Evolutionary conservation across 2,113 vertebrate genomes (phyloP), one percentile per base, ranked within the genome.

Genomic region (Potamarius usumacintae): DNA sequence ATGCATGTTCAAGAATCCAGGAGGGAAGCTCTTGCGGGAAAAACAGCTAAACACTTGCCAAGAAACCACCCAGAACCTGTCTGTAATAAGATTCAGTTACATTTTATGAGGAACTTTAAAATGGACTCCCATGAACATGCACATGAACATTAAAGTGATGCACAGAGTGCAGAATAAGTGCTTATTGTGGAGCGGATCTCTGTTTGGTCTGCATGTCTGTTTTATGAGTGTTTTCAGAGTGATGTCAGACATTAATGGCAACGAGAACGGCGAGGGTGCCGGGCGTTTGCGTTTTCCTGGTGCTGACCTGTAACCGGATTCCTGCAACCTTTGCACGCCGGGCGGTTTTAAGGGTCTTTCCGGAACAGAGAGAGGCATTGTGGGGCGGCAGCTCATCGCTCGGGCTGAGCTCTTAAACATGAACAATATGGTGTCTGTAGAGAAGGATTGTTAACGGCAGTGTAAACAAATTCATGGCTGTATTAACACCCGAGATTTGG

Each of bases 211-310:
- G 72, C 55, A 67, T 91, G 84, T 89, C 69, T 91, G 84, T 86
- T 89, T 89, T 60, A 91, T 30, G 86, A 86, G 84, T 91, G 90
- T 91, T 91, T 89, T 88, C 42, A 57, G 82, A 91, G 85, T 89
- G 90, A 91, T 88, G 86, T 91, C 88, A 89, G 86, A 82, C 77
- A 57, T 79, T 90, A 81, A 91, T 30, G 30, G 81, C 80, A 48
- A 58, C 77, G 48, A 77, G 83, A 78, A 86, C 60, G 22, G 50
- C 63, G 72, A 82, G 71, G 67, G 83, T 71, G 72, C 25, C 25
- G 25, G 48, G 82, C 62, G 77, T 81, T 84, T 74, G 84, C 57
- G 25, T 65, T 82, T 87, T 83, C 76, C 65, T 52, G 25, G 63
- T 25, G 30, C 78, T 89, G 89, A 91, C 86, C 90, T 91, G 89